phyloP scores from a whole-genome alignment of 1,140 invertebrate genomes.

The Portunus trituberculatus region DNA sequence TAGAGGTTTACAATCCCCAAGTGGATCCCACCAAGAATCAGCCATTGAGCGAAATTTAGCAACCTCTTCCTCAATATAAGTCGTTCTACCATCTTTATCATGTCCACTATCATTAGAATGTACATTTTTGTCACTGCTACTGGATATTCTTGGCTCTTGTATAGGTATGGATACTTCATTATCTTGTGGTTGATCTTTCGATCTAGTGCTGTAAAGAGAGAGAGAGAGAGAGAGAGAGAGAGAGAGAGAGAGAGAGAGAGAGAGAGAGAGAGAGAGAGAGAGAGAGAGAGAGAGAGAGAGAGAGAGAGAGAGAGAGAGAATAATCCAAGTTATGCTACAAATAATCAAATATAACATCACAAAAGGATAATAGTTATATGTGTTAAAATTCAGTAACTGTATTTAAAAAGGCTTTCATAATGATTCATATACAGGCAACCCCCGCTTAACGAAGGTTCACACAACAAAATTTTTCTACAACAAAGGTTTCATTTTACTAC shows the following conservation, averaged over 20 bases:
- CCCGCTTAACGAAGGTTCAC: no score
- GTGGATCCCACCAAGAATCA: conserved; percentile 61
- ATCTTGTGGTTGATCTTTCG: background rate
- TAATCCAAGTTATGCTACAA: background rate
- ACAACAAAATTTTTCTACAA: no score
- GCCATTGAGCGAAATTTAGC: conserved; percentile 62
- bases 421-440: no score
- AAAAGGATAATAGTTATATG: no score
- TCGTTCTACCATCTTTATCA: background rate
- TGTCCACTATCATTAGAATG: background rate
- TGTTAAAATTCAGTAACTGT: no score
- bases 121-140: background rate
- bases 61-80: conserved; percentile 57
- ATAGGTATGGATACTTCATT: conserved; percentile 5
- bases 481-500: no score
- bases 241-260: conserved; percentile 20
- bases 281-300: background rate
- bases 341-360: no score
- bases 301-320: conserved; percentile 2
- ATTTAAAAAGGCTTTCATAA: no score
- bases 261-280: conserved; percentile 17
- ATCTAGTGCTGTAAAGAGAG: background rate
- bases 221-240: conserved; percentile 7
- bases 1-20: conserved; percentile 56
- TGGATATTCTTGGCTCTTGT: background rate